Conservation (phyloP, 2,113 vertebrate species). For the Lepus europaeus region DNA sequence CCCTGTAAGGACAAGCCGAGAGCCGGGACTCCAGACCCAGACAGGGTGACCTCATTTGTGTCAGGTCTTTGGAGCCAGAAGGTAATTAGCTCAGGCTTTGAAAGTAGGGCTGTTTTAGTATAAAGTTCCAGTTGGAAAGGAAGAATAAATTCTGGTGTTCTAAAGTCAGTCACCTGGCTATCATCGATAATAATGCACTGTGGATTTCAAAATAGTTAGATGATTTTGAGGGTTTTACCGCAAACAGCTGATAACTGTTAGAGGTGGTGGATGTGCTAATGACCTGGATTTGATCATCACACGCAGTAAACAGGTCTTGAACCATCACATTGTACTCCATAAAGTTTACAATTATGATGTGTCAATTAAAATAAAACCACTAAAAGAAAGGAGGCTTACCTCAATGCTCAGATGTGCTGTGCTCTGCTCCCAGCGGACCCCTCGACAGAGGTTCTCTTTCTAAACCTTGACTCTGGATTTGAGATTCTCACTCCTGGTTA, state of each 20-base stretch:
- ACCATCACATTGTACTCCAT: background rate
- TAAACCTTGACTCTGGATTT: background rate
- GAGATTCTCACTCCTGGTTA: background rate
- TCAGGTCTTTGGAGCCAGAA: background rate
- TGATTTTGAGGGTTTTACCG: background rate
- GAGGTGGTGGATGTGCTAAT: background rate
- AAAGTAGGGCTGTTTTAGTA: background rate
- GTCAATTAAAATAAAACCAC: background rate
- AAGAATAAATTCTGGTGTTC: background rate
- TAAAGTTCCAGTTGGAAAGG: background rate
- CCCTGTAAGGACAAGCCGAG: background rate
- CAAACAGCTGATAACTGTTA: background rate
- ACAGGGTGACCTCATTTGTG: no score
- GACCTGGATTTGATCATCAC: background rate
- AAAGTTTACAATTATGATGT: background rate
- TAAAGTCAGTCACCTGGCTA: background rate
- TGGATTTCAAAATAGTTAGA: background rate
- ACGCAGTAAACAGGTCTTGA: no score
- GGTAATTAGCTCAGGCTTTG: background rate
- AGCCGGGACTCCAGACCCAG: background rate
- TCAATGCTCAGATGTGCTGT: background rate
- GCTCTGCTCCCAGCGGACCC: no score
- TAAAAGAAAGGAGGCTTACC: background rate
- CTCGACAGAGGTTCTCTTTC: background rate
- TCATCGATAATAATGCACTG: background rate